phyloP scores from a whole-genome alignment of 2,113 vertebrate species.

The Ptilonorhynchus violaceus region DNA sequence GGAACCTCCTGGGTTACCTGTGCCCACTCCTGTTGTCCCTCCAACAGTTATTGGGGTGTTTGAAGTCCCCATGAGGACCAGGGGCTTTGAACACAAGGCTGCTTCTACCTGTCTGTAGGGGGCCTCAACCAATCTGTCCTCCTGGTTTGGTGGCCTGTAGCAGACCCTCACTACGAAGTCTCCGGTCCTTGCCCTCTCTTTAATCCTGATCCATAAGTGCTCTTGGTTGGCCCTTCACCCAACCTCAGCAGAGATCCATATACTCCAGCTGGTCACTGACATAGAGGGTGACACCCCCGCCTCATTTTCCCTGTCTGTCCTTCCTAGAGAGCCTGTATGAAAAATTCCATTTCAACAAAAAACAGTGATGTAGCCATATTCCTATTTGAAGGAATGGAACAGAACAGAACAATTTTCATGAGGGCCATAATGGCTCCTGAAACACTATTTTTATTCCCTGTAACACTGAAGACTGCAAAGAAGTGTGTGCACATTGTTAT shows the following conservation, averaged over 20 bases:
- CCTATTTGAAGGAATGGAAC: not conserved
- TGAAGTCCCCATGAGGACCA: not conserved
- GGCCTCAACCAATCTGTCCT: not conserved
- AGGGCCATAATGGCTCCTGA: not conserved
- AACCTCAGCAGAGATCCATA: not conserved
- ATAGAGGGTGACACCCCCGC: not conserved
- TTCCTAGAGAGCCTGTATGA: not conserved
- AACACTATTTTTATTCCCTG: not conserved
- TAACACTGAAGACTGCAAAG: not conserved
- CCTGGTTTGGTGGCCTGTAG: not conserved
- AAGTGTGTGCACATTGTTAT: rapidly evolving
- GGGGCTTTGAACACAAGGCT: not conserved
- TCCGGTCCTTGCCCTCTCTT: not conserved
- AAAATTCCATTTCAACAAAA: not conserved
- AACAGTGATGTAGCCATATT: not conserved
- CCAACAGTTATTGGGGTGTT: not conserved
- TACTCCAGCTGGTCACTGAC: not conserved
- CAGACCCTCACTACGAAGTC: not conserved
- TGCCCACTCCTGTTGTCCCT: not conserved
- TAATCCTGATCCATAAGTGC: not conserved
- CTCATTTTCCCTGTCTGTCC: not conserved
- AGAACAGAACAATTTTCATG: not conserved
- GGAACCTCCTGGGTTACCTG: not conserved
- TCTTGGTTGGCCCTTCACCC: not conserved
- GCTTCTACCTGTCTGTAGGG: not conserved